Evolutionary conservation across 1,140 invertebrate genomes (phyloP).

Genomic region (Meteorus sp.): DNA sequence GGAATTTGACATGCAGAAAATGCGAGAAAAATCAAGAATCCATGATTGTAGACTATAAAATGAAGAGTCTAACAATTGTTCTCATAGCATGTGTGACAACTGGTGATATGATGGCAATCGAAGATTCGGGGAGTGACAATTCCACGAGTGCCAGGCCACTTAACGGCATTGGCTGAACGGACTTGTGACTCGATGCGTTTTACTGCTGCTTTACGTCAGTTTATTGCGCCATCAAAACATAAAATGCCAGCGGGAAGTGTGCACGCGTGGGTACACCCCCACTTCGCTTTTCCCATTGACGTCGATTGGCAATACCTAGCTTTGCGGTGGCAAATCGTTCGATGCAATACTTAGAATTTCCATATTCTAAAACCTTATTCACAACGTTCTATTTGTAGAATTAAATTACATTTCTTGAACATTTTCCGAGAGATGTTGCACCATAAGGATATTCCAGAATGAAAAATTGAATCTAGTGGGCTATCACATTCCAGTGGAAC

Average conservation of each 20-base stretch:
- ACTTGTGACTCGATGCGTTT: constrained; percentile 61
- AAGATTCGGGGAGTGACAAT: constrained; percentile 36
- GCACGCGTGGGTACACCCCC: constrained; percentile 50
- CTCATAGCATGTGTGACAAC: constrained; percentile 6
- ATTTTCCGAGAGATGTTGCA: no score
- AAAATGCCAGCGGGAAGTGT: constrained; percentile 54
- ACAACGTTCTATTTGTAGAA: no score
- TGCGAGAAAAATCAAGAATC: no score
- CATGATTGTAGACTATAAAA: background rate
- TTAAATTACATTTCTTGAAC: no score
- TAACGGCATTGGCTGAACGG: constrained; percentile 53
- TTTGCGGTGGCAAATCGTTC: constrained; percentile 14
- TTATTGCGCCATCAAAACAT: constrained; percentile 61
- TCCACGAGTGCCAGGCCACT: constrained; percentile 36
- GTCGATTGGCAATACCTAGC: constrained; percentile 31
- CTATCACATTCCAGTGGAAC: no score
- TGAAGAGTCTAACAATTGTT: background rate
- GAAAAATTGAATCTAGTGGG: no score
- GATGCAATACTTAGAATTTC: no score
- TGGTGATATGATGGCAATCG: constrained; percentile 5
- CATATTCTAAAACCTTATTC: no score
- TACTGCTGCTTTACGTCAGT: constrained; percentile 58
- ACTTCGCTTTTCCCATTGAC: constrained; percentile 46
- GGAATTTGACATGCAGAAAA: no score
- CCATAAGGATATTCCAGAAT: no score